Percentiles rank a stretch among this genome's conserved stretches.
Conservation (phyloP, 2,888 invertebrate genomes). For the Zaprionus lineosus region DNA sequence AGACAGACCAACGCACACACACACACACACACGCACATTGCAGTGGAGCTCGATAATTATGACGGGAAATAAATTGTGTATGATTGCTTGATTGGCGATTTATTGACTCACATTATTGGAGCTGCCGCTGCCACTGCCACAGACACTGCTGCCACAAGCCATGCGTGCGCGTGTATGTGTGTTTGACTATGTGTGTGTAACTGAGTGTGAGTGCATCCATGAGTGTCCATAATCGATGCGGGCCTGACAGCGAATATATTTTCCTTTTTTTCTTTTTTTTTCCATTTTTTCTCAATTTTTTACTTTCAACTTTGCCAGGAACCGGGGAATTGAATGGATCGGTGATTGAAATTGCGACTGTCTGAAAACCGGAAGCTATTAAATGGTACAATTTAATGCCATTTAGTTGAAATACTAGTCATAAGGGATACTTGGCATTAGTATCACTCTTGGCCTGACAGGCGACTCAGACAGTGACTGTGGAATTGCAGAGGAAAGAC, state of each 20-base stretch:
- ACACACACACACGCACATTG: slow-evolving; percentile 17
- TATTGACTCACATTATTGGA: slow-evolving; percentile 80
- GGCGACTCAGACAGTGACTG: too few relatives aligned
- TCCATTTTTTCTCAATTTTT: slow-evolving; percentile 15
- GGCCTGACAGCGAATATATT: slow-evolving; percentile 74
- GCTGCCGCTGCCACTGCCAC: slow-evolving; percentile 46
- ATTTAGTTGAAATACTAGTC: slow-evolving; percentile 8
- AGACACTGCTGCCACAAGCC: slow-evolving; percentile 17
- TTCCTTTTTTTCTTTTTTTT: slow-evolving; percentile 35
- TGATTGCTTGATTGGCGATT: slow-evolving; percentile 81
- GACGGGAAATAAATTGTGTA: slow-evolving; percentile 82
- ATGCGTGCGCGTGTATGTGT: slow-evolving; percentile 25
- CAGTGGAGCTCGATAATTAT: slow-evolving; percentile 79
- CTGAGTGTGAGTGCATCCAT: slow-evolving; percentile 51
- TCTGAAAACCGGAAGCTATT: slow-evolving; percentile 68
- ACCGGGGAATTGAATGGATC: slow-evolving; percentile 32
- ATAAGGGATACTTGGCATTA: too few relatives aligned
- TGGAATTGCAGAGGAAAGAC: too few relatives aligned
- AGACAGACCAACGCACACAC: slow-evolving; percentile 1
- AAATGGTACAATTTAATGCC: slow-evolving; percentile 47
- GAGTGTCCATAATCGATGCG: slow-evolving; percentile 80
- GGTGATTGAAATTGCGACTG: slow-evolving; percentile 67
- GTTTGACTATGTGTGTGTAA: slow-evolving; percentile 25
- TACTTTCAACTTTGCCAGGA: slow-evolving; percentile 12
- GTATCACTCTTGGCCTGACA: too few relatives aligned